Conservation (phyloP, 2,888 invertebrate species). For the Drosophila melanosoma region DNA sequence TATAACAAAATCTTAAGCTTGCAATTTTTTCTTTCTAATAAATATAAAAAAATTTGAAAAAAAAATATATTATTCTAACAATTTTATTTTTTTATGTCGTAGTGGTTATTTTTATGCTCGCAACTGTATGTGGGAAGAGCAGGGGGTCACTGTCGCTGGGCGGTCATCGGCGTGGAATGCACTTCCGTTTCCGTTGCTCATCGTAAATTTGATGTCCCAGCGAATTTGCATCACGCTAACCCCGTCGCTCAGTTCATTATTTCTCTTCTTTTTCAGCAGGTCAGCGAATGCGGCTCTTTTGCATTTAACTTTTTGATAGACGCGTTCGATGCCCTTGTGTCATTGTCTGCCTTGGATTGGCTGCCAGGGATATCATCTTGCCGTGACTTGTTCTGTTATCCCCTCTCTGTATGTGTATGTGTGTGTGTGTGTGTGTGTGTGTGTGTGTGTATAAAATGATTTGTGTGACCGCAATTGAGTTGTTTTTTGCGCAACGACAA, state of each 20-base stretch:
- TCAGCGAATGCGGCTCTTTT: conserved; percentile 22
- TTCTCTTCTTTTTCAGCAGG: conserved; percentile 32
- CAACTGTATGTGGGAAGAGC: not conserved
- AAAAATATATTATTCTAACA: no score
- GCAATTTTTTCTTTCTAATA: not conserved
- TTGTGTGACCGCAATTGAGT: conserved; percentile 58
- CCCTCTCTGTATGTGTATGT: not conserved
- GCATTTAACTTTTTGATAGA: conserved; percentile 10
- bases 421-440: conserved; percentile 23
- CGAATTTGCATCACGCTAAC: conserved; percentile 53
- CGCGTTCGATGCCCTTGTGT: conserved; percentile 40
- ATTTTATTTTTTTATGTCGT: not conserved
- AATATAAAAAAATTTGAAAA: no score
- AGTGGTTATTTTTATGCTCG: not conserved
- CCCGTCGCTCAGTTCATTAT: conserved; percentile 48
- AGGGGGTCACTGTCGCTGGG: conserved; percentile 8
- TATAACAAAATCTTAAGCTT: not conserved
- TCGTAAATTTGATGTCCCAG: conserved; percentile 33
- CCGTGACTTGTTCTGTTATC: conserved; percentile 7
- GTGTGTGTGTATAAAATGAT: conserved; percentile 54
- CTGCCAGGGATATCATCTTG: conserved; percentile 33
- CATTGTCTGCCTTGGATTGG: conserved; percentile 23
- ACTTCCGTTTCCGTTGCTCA: conserved; percentile 50
- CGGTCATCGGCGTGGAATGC: conserved; percentile 39
- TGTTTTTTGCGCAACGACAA: conserved; percentile 39